Conservation (phyloP, 2,888 invertebrate species). For the Drosophila villosipedis region DNA sequence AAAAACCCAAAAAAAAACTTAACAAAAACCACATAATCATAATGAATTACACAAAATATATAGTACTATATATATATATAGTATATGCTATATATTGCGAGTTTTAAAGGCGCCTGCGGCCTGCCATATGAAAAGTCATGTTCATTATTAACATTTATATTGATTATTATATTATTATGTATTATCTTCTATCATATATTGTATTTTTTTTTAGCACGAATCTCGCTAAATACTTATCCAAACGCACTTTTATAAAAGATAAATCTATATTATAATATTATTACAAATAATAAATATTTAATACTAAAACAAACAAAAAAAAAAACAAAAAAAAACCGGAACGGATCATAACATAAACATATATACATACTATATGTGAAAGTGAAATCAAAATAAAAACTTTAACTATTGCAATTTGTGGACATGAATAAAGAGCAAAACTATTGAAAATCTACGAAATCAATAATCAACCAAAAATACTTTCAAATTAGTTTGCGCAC, state of each 20-base stretch:
- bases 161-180: slow-evolving; percentile 38
- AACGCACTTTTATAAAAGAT: slow-evolving; percentile 46
- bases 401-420: slow-evolving; percentile 29
- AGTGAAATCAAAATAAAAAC: slow-evolving; percentile 23
- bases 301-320: slow-evolving; percentile 24
- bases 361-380: slow-evolving; percentile 2
- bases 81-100: slow-evolving; percentile 13
- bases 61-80: slow-evolving; percentile 15
- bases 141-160: slow-evolving; percentile 57
- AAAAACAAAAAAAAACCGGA: neutral
- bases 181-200: slow-evolving; percentile 42
- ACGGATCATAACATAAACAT: neutral
- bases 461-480: slow-evolving; percentile 8
- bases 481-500: neutral
- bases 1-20: neutral
- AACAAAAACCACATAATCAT: slow-evolving; percentile 10
- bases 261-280: slow-evolving; percentile 37
- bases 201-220: slow-evolving; percentile 56
- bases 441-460: slow-evolving; percentile 22
- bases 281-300: slow-evolving; percentile 47
- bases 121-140: slow-evolving; percentile 64
- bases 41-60: slow-evolving; percentile 5
- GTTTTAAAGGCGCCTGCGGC: slow-evolving; percentile 39
- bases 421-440: slow-evolving; percentile 10
- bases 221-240: slow-evolving; percentile 53